phyloP scores from a whole-genome alignment of 2,113 vertebrate genomes.

The Petrocephalus zakoni region DNA sequence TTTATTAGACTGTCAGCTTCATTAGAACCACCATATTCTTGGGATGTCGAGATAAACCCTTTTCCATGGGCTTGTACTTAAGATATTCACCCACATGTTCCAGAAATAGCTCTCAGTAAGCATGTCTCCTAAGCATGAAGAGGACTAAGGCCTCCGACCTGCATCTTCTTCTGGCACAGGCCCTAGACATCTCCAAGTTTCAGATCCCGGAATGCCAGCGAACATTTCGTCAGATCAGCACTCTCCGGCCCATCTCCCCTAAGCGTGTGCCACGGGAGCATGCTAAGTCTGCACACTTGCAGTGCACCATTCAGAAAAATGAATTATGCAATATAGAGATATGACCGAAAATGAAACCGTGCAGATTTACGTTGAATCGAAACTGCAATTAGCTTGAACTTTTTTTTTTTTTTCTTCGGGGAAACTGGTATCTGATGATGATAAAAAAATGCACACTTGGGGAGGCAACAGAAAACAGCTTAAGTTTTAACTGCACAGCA shows the following conservation, averaged over 20 bases:
- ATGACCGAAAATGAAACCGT: constrained; percentile 20
- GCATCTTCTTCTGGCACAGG: background rate
- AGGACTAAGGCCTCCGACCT: background rate
- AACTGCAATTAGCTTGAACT: constrained; percentile 13
- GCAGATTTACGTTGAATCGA: background rate
- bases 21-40: background rate
- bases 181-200: background rate
- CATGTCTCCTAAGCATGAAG: background rate
- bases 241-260: background rate
- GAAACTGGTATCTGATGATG: background rate
- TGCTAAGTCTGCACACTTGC: background rate
- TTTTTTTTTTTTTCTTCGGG: constrained; percentile 1
- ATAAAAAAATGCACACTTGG: background rate
- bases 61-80: background rate
- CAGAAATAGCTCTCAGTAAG: background rate
- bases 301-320: constrained; percentile 2
- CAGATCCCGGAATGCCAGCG: background rate
- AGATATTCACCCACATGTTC: background rate
- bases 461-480: background rate
- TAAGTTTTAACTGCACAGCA: background rate
- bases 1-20: background rate
- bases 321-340: background rate
- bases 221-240: background rate
- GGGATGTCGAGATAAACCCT: background rate
- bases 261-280: background rate